Base-by-base conservation (phyloP, 2,113 vertebrate genomes). In the Geococcyx californianus region DNA sequence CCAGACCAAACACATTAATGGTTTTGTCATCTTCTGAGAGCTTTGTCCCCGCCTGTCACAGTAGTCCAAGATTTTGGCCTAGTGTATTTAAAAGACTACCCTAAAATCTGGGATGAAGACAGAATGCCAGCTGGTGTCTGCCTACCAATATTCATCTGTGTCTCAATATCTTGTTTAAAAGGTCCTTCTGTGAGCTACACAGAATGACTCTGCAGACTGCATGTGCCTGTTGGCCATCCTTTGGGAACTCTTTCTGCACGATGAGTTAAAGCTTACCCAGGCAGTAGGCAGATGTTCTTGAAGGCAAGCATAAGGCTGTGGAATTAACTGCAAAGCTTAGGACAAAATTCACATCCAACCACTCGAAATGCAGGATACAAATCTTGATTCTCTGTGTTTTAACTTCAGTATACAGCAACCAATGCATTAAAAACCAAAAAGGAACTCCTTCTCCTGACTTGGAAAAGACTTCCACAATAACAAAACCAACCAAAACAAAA, bases 201-300 rank as follows among this genome's bases (percentile, higher is more conserved):
- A 28, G 72, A 59, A 10, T 34, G 72, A 58, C 63, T 78, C 26
- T 67, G 83, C 90, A 89, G 83, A 3, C 68, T 60, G 64, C 6
- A 0, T 0, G 11, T 55, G 86, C 72, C 96, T 83, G 63, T 0
- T 0, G 79, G 88, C 83, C 90, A 67, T 59, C 88, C 92, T 20
- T 9, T 9, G 72, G 82, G 83, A 93, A 33, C 77, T 51, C 89
- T 16, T 81, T 26, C 91, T 49, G 76, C 68, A 64, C 7, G 1
- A 51, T 3, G 36, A 64, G 47, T 29, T 56, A 26, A 74, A 87
- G 94, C 84, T 89, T 68, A 44, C 2, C 91, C 94, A 34, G 58
- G 81, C 87, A 91, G 58, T 69, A 96, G 87, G 52, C 83, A 94
- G 72, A 90, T 72, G 83, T 31, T 87, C 91, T 87, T 31, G 76